Evolutionary conservation across 2,888 invertebrate species (phyloP), one percentile per base, ranked within the genome.

Genomic region (Mactromeris polynyma): DNA sequence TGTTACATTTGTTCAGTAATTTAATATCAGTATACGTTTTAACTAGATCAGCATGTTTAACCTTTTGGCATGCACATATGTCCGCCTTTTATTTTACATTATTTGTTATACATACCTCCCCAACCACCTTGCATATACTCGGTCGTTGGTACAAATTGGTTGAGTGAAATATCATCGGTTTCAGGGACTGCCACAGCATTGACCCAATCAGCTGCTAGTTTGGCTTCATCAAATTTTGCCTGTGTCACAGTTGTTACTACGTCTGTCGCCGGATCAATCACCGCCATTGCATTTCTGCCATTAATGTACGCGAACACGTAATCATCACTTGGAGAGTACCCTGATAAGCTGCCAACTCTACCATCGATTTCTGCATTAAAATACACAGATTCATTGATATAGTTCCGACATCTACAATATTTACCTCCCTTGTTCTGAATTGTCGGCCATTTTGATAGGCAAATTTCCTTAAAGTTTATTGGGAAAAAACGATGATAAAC

Each of bases 281-380:
- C 87, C 82, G 95, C 84, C 54, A 93, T 90, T 1, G 93, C 91
- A 51, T 87, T 82, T 40, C 91, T 91, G 88, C 95, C 73, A 33
- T 73, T 73, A 36, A 36, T 73, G 73, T 33, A 33, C 17, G 36
- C 73, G 36, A 26, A 73, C 6, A 73, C 7, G 7, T 21, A 21
- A 21, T 51, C 58, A 14, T 31, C 36, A 33, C 31, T 36, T 58
- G 58, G n/a, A 14, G 17, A 21, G 83, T 90, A 89, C 3, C 95
- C 95, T 21, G 94, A 89, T 46, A 95, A 79, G 80, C 93, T 93
- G 0, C 91, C 92, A 9, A 95, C 88, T 6, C 87, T 89, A 9
- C 86, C 33, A 77, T 93, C 94, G 36, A 95, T 46, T 51, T 26
- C 84, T 84, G 42, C 33, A 73, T 36, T 19, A 33, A 4, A 9